Conservation (phyloP, 2,113 vertebrate genomes). For the Tauraco erythrolophus region DNA sequence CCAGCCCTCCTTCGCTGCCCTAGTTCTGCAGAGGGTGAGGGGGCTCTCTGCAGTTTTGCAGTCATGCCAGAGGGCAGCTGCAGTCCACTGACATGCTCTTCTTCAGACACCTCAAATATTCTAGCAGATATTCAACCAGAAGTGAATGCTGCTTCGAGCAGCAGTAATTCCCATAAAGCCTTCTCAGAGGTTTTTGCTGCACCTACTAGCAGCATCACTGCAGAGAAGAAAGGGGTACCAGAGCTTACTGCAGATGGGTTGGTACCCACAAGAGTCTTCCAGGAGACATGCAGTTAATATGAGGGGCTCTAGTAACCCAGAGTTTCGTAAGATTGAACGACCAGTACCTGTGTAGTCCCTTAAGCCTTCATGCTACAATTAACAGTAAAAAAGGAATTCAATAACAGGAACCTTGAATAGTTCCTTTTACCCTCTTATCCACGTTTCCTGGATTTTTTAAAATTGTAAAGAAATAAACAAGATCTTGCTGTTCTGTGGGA, state of each 20-base stretch:
- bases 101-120: conserved; percentile 28
- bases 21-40: conserved; percentile 15
- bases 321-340: background rate
- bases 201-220: background rate
- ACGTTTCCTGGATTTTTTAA: background rate
- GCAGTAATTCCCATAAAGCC: conserved; percentile 10
- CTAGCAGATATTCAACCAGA: conserved; percentile 11
- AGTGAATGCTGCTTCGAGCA: conserved; percentile 33
- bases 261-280: background rate
- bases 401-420: background rate
- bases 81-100: background rate
- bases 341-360: background rate
- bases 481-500: background rate
- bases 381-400: background rate
- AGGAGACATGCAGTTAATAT: background rate
- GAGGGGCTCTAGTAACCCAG: background rate
- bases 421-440: background rate
- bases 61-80: conserved; percentile 16
- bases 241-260: background rate
- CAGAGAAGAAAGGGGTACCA: conserved; percentile 17
- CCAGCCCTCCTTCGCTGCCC: background rate
- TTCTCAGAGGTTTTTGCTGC: conserved; percentile 28
- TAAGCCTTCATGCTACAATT: background rate
- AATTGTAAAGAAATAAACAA: background rate
- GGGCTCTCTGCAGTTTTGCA: background rate